phyloP scores from a whole-genome alignment of 1,140 invertebrate species.

The Neocloeon triangulifer region DNA sequence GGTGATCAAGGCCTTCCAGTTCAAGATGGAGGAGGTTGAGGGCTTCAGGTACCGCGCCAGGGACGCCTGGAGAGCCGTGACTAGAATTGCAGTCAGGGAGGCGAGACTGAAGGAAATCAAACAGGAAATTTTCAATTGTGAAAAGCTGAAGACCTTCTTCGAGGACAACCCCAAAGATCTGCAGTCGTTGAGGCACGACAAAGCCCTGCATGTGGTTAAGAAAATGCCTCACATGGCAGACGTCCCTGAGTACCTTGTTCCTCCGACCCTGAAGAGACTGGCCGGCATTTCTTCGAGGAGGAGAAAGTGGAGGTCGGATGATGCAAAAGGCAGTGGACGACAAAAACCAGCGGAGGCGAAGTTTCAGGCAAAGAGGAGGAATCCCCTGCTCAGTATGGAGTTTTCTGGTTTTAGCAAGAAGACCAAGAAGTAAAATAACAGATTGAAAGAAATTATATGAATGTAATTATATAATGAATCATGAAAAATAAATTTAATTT shows the following conservation, averaged over 20 bases:
- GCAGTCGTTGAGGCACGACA: slow-evolving; percentile 75
- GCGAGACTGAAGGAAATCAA: slow-evolving; percentile 91
- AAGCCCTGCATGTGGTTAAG: slow-evolving; percentile 66
- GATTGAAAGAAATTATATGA: too few relatives aligned
- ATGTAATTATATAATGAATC: too few relatives aligned
- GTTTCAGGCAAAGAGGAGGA: slow-evolving; percentile 14
- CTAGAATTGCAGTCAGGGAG: slow-evolving; percentile 74
- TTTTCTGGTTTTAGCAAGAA: slow-evolving; percentile 15
- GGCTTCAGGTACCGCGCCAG: slow-evolving; percentile 81
- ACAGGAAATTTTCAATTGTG: slow-evolving; percentile 75
- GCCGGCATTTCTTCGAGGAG: slow-evolving; percentile 21
- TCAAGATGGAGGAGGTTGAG: slow-evolving; percentile 87
- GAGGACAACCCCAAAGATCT: slow-evolving; percentile 85
- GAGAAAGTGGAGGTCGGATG: slow-evolving; percentile 16
- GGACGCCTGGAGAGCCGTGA: slow-evolving; percentile 87
- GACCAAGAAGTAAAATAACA: slow-evolving; percentile 5
- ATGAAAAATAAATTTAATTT: too few relatives aligned
- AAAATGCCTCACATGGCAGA: slow-evolving; percentile 68
- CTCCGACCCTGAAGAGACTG: slow-evolving; percentile 40
- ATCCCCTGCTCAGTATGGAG: slow-evolving; percentile 16
- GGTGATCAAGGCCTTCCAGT: slow-evolving; percentile 64
- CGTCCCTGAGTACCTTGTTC: slow-evolving; percentile 87
- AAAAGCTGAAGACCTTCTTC: slow-evolving; percentile 87
- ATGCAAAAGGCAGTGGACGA: too few relatives aligned
- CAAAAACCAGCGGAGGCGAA: slow-evolving; percentile 12